A percentile compares a stretch with the other conserved stretches of the same genome.
Evolutionary conservation across 2,888 invertebrate genomes (phyloP).

Genomic region (Calameuta filiformis): DNA sequence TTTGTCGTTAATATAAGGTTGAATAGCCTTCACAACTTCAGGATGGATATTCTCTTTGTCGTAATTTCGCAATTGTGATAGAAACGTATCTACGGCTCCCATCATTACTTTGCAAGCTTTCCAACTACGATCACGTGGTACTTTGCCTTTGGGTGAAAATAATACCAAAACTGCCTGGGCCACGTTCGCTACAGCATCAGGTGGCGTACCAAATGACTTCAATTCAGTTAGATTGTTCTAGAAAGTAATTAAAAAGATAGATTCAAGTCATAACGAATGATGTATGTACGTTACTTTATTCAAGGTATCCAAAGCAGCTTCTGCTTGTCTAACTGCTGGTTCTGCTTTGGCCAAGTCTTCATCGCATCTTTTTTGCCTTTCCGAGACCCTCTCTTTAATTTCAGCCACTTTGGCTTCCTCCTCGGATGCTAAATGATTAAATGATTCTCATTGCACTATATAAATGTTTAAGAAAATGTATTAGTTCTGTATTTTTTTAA

Average conservation of each 20-base stretch:
- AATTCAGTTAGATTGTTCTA: conserved; percentile 89
- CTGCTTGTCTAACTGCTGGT: conserved; percentile 89
- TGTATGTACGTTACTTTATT: conserved; percentile 74
- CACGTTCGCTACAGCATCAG: conserved; percentile 88
- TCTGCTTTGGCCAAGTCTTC: conserved; percentile 92
- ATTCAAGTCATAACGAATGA: background rate
- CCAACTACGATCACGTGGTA: conserved; percentile 94
- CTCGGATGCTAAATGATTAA: conserved; percentile 71
- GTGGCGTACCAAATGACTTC: conserved; percentile 93
- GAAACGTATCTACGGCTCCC: conserved; percentile 89
- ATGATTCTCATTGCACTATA: background rate
- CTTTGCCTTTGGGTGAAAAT: conserved; percentile 83
- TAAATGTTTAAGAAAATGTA: conserved; percentile 12
- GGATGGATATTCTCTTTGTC: conserved; percentile 95
- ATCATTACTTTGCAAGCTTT: conserved; percentile 91
- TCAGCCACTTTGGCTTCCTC: conserved; percentile 92
- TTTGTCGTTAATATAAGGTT: conserved; percentile 67
- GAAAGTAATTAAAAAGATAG: conserved; percentile 2
- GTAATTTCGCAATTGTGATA: conserved; percentile 84
- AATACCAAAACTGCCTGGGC: conserved; percentile 89
- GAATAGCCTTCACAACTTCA: conserved; percentile 84
- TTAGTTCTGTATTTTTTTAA: conserved; percentile 17
- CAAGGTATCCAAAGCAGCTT: conserved; percentile 89
- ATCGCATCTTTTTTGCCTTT: conserved; percentile 87
- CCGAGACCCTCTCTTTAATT: conserved; percentile 88